Evolutionary conservation across 2,797 vertebrate genomes (phyloP).

Genomic region (Rallus crepitans): DNA sequence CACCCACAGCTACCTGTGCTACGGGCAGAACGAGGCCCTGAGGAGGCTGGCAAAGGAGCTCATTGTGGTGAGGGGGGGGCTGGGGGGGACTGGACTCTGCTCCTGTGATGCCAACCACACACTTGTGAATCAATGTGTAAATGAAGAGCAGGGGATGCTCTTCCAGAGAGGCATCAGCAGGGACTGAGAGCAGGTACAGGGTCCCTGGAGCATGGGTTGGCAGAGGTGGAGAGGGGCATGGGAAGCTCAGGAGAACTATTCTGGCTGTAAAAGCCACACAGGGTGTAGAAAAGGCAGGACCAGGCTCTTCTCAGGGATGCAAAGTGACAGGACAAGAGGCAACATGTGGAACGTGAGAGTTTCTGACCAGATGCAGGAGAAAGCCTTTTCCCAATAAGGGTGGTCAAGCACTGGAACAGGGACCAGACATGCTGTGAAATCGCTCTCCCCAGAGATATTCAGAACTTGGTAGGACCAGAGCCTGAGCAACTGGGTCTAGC

Average conservation of each 20-base stretch:
- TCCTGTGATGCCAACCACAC: not conserved
- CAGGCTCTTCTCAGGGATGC: not conserved
- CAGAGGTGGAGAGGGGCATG: not conserved
- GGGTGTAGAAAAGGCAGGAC: not conserved
- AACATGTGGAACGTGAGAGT: not conserved
- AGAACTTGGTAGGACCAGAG: not conserved
- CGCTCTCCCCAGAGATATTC: not conserved
- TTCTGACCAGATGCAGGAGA: not conserved
- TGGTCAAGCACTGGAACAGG: not conserved
- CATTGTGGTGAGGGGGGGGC: conserved; percentile 25
- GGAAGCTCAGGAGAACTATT: not conserved
- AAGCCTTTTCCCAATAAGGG: not conserved
- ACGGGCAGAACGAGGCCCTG: conserved; percentile 83
- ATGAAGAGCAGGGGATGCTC: not conserved
- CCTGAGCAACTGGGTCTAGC: not conserved
- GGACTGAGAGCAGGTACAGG: not conserved
- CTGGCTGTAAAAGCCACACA: not conserved
- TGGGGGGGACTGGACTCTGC: not conserved
- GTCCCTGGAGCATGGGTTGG: not conserved
- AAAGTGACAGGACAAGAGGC: not conserved
- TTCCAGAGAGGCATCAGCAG: not conserved
- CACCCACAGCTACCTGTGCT: conserved; percentile 91
- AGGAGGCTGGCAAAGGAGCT: conserved; percentile 34
- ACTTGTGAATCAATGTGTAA: not conserved
- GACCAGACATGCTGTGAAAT: not conserved